Conservation (phyloP, 2,113 vertebrate genomes). For the Menidia beryllina region DNA sequence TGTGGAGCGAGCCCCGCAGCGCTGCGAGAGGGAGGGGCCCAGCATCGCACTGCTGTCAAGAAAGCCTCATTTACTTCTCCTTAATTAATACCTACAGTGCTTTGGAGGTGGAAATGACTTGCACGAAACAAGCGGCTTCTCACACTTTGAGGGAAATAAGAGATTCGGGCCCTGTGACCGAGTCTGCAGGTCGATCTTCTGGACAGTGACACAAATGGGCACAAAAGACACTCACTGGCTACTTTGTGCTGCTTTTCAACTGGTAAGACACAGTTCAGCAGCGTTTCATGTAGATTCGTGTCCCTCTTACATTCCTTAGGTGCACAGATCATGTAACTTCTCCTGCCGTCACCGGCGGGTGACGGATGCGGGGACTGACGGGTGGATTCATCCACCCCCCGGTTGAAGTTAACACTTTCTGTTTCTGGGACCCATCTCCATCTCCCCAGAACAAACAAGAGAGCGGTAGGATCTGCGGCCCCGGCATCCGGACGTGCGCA, state of each 20-base stretch:
- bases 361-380: too few relatives aligned
- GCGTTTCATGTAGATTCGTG: neutral
- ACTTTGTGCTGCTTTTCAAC: too few relatives aligned
- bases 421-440: neutral
- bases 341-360: neutral
- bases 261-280: too few relatives aligned
- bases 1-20: conserved; percentile 46
- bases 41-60: conserved; percentile 7
- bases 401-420: too few relatives aligned
- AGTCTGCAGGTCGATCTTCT: too few relatives aligned
- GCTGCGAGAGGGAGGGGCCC: neutral
- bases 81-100: neutral
- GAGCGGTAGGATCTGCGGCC: neutral
- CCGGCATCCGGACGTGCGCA: conserved; percentile 9
- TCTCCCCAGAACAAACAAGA: neutral
- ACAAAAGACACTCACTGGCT: too few relatives aligned
- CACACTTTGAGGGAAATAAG: neutral
- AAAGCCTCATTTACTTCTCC: neutral
- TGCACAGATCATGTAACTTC: too few relatives aligned
- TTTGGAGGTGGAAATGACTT: neutral
- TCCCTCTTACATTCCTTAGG: neutral
- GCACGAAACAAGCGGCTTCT: neutral
- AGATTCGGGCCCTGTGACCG: neutral
- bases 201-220: too few relatives aligned
- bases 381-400: too few relatives aligned